Percentiles rank a stretch among this genome's conserved stretches.
These are phyloP conservation scores for Lasioglossum morio DNA, from an alignment of 2,888 invertebrate species.

Conservation along the genomic window DNA sequence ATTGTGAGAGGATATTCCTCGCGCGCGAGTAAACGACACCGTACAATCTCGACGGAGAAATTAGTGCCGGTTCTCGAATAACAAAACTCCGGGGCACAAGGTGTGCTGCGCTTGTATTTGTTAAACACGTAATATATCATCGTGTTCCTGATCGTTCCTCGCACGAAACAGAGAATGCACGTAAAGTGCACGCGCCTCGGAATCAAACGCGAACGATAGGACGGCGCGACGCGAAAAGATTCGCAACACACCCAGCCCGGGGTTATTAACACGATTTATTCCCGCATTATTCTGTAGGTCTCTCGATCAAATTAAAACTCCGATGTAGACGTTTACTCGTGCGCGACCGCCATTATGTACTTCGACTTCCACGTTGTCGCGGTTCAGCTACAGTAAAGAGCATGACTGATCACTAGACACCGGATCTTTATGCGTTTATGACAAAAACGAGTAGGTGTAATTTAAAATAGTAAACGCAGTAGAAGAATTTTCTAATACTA, in stretches of 20 bases:
- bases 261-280: slow-evolving; percentile 60
- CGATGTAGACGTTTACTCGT: slow-evolving; percentile 23
- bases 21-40: slow-evolving; percentile 45
- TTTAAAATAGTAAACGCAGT: too few species aligned
- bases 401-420: too few species aligned
- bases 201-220: slow-evolving; percentile 44
- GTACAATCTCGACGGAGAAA: slow-evolving; percentile 42
- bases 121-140: slow-evolving; percentile 54
- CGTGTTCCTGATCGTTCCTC: slow-evolving; percentile 50
- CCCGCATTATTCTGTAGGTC: slow-evolving; percentile 36
- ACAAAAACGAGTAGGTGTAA: too few species aligned
- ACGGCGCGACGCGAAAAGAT: slow-evolving; percentile 18
- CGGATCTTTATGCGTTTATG: too few species aligned
- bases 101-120: slow-evolving; percentile 31
- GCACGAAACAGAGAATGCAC: slow-evolving; percentile 37
- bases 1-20: slow-evolving; percentile 30
- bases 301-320: slow-evolving; percentile 19
- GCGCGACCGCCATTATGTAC: slow-evolving; percentile 1
- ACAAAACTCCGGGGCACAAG: slow-evolving; percentile 34
- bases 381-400: neutral
- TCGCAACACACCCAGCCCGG: slow-evolving; percentile 9
- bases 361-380: slow-evolving; percentile 17
- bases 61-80: slow-evolving; percentile 42
- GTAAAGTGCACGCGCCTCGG: slow-evolving; percentile 35
- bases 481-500: too few species aligned